Conservation (phyloP, 2,797 vertebrate genomes). For the Characodon lateralis region DNA sequence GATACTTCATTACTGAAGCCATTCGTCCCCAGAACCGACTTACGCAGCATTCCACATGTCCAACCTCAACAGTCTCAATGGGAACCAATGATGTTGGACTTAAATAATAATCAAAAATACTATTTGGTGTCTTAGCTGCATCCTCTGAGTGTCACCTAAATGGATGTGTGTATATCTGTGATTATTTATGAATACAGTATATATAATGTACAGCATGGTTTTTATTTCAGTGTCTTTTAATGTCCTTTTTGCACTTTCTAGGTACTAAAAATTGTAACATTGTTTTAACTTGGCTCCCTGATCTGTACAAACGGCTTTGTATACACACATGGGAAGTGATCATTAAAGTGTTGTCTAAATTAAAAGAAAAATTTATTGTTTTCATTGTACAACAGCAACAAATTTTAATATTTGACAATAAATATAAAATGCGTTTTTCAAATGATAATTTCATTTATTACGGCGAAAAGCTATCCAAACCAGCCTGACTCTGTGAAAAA, state of each 20-base stretch:
- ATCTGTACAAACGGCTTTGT: slow-evolving; percentile 95
- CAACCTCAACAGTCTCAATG: slow-evolving; percentile 38
- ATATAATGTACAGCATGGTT: slow-evolving; percentile 92
- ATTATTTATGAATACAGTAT: slow-evolving; percentile 87
- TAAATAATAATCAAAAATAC: slow-evolving; percentile 53
- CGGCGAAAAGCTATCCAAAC: no score
- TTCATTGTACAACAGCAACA: not conserved
- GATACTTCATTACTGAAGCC: slow-evolving; percentile 29
- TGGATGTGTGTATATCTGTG: slow-evolving; percentile 90
- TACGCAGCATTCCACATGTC: slow-evolving; percentile 68
- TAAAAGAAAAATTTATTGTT: slow-evolving; percentile 3
- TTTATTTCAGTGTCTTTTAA: slow-evolving; percentile 85
- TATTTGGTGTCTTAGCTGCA: slow-evolving; percentile 73
- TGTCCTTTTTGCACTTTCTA: slow-evolving; percentile 95
- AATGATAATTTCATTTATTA: no score
- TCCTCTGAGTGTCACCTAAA: slow-evolving; percentile 79
- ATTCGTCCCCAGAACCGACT: slow-evolving; percentile 25
- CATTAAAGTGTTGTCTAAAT: slow-evolving; percentile 83
- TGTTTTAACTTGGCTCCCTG: slow-evolving; percentile 87
- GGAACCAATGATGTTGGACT: slow-evolving; percentile 52
- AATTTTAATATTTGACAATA: no score
- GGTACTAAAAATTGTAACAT: slow-evolving; percentile 89
- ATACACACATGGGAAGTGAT: slow-evolving; percentile 85
- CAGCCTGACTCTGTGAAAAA: no score
- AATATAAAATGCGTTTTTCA: no score